Percentiles rank a stretch among this genome's conserved stretches.
Evolutionary conservation across 2,888 invertebrate genomes (phyloP).

Genomic region (Volucella inanis): DNA sequence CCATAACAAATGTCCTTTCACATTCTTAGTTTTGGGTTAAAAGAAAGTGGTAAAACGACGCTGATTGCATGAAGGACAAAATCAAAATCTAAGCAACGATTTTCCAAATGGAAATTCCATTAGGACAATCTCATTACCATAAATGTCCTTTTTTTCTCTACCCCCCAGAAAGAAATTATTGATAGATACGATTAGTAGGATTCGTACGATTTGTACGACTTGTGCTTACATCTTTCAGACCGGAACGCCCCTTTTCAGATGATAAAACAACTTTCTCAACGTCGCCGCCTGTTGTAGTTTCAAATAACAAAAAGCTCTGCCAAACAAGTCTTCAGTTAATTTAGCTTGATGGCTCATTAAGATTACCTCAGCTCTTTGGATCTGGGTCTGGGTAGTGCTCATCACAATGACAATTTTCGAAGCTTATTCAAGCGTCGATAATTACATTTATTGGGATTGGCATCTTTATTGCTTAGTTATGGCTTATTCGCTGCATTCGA

Average conservation of each 20-base stretch:
- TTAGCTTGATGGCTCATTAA: slow-evolving; percentile 73
- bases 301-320: slow-evolving; percentile 43
- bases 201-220: neutral
- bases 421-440: slow-evolving; percentile 66
- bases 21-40: too few species aligned
- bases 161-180: slow-evolving; percentile 59
- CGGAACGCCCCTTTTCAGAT: neutral
- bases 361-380: slow-evolving; percentile 53
- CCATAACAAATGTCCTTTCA: slow-evolving; percentile 32
- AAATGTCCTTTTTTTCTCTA: slow-evolving; percentile 71
- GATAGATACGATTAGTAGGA: slow-evolving; percentile 41
- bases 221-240: neutral
- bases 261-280: slow-evolving; percentile 25
- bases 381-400: slow-evolving; percentile 42
- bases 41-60: too few species aligned
- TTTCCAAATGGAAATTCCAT: slow-evolving; percentile 72
- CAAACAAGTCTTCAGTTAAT: slow-evolving; percentile 65
- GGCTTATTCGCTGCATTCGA: slow-evolving; percentile 63
- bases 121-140: slow-evolving; percentile 70
- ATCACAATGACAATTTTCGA: slow-evolving; percentile 61
- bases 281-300: slow-evolving; percentile 35
- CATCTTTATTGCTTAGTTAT: slow-evolving; percentile 71
- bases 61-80: neutral
- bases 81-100: slow-evolving; percentile 56
- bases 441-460: slow-evolving; percentile 72